Conservation (phyloP, 2,113 vertebrate species). For the Rhea americana region DNA sequence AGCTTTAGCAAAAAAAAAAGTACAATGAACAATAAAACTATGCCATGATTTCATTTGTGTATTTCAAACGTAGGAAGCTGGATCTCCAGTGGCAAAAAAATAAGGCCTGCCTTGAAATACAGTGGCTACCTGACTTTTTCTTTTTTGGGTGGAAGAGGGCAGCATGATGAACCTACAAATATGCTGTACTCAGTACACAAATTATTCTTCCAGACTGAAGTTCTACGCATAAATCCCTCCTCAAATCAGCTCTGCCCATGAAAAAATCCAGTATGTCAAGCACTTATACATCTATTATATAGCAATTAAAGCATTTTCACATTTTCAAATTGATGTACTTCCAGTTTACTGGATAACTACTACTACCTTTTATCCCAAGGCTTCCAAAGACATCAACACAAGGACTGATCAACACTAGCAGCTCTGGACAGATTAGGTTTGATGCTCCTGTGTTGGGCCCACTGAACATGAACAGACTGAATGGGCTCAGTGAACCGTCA, state of each 20-base stretch:
- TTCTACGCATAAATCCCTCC: not conserved
- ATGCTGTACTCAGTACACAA: not conserved
- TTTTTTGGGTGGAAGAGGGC: fast-evolving
- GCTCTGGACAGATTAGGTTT: not conserved
- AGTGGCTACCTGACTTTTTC: not conserved
- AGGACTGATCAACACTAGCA: not conserved
- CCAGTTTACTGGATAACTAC: not conserved
- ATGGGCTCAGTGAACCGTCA: not conserved
- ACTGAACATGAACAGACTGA: not conserved
- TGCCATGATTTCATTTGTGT: not conserved
- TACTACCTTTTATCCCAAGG: not conserved
- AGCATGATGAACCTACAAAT: not conserved
- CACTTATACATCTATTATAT: not conserved
- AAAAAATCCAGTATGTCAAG: not conserved
- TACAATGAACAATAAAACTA: not conserved
- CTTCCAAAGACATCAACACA: not conserved
- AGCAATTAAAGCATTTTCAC: not conserved
- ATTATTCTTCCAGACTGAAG: not conserved
- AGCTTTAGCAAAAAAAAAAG: not conserved
- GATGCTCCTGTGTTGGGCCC: not conserved
- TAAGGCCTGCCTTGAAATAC: not conserved
- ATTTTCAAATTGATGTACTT: not conserved
- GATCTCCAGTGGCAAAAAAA: not conserved
- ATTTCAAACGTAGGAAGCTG: not conserved
- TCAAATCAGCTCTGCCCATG: not conserved